phyloP scores from a whole-genome alignment of 2,113 vertebrate species.

The Chaetodon trifascialis region DNA sequence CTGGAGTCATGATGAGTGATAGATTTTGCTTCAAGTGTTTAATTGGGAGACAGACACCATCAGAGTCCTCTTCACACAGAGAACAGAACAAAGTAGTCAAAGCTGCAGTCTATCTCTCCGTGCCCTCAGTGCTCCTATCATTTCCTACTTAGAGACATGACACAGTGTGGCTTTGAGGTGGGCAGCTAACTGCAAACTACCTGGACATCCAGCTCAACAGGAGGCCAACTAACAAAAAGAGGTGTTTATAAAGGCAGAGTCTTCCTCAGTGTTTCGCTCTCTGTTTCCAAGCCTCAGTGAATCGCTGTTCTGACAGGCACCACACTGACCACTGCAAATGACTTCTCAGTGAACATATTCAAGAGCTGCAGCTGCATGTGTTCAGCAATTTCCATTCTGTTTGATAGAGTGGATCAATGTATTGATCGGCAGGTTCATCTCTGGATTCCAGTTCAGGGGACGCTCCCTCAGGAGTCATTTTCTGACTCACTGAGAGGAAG shows the following conservation, averaged over 20 bases:
- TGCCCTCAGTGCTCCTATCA: constrained; percentile 4
- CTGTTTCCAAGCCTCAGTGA: neutral
- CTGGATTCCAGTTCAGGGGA: constrained; percentile 40
- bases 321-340: neutral
- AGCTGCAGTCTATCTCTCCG: neutral
- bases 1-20: constrained; percentile 30
- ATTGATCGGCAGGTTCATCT: constrained; percentile 39
- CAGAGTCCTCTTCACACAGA: constrained; percentile 18
- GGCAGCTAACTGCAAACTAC: constrained; percentile 49
- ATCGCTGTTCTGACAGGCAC: constrained; percentile 8
- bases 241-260: neutral
- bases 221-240: neutral
- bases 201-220: constrained; percentile 33
- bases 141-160: constrained; percentile 30
- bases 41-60: constrained; percentile 34
- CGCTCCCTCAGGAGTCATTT: constrained; percentile 8
- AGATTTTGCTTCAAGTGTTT: constrained; percentile 24
- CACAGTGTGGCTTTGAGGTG: constrained; percentile 37
- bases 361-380: neutral
- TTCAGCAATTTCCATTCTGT: constrained; percentile 3
- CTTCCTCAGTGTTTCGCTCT: neutral
- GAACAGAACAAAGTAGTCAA: neutral
- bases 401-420: constrained; percentile 8
- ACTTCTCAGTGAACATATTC: neutral
- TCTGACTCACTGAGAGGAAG: neutral